These are phyloP conservation scores for Oncopodura yosiiana DNA, from an alignment of 1,140 invertebrate species.

Conservation along the genomic window DNA sequence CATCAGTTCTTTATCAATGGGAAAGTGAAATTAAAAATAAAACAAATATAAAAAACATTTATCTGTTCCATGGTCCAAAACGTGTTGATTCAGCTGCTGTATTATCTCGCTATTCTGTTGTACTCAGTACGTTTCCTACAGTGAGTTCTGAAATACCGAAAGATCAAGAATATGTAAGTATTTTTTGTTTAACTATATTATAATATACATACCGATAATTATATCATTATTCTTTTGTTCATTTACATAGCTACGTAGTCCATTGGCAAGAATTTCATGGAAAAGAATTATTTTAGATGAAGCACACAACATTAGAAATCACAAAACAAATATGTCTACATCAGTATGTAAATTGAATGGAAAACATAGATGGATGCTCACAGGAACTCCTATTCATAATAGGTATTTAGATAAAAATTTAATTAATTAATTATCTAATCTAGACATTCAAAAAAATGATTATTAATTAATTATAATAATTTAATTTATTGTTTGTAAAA, in stretches of 20 bases:
- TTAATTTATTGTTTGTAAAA: conserved; percentile 2
- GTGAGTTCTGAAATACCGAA: conserved; percentile 42
- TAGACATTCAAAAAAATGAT: too few species aligned
- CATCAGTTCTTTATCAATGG: conserved; percentile 77
- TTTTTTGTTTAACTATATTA: not conserved
- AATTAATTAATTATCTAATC: too few species aligned
- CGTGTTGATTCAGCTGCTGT: conserved; percentile 53
- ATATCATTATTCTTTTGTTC: not conserved
- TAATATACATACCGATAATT: not conserved
- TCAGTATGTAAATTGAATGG: conserved; percentile 56
- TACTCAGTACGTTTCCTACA: conserved; percentile 47
- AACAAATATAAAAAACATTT: conserved; percentile 52
- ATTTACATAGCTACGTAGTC: conserved; percentile 11
- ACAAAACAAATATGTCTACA: conserved; percentile 61
- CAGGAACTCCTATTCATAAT: conserved; percentile 93
- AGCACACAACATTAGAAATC: conserved; percentile 81
- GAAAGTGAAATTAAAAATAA: conserved; percentile 62
- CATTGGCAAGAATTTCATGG: conserved; percentile 61
- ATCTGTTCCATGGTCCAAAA: conserved; percentile 70
- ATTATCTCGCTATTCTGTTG: conserved; percentile 46
- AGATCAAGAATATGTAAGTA: not conserved
- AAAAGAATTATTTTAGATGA: conserved; percentile 83
- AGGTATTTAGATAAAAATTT: conserved; percentile 60
- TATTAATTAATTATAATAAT: too few species aligned
- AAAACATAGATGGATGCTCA: conserved; percentile 68